A percentile compares a stretch with the other conserved stretches of the same genome.
Conservation (phyloP, 2,888 invertebrate species). For the Azorinus chamasolen region DNA sequence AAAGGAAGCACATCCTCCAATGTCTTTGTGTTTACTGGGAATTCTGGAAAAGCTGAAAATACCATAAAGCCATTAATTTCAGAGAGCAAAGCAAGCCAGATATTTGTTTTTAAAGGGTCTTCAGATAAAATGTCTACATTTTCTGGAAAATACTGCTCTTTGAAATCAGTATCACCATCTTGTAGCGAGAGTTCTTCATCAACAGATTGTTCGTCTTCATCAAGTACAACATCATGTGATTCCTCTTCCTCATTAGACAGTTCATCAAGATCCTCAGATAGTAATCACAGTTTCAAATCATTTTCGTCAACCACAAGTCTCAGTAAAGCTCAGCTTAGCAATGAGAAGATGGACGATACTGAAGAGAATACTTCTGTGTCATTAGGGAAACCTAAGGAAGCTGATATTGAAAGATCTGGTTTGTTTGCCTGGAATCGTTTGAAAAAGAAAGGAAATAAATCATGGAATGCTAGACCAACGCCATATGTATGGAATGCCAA, state of each 20-base stretch:
- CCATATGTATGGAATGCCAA: no score
- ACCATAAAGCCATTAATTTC: not conserved
- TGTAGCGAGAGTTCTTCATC: slow-evolving; percentile 8
- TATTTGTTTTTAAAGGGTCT: not conserved
- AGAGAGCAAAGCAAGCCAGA: not conserved
- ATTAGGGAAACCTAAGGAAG: no score
- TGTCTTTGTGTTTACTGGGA: no score
- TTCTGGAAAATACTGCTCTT: not conserved
- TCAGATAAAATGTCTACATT: not conserved
- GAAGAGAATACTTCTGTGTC: no score
- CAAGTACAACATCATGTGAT: slow-evolving; percentile 20
- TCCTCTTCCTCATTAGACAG: not conserved
- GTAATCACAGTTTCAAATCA: slow-evolving; percentile 5
- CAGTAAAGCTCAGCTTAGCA: no score
- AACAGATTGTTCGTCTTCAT: slow-evolving; percentile 3
- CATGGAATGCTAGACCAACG: slow-evolving; percentile 33
- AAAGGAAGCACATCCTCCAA: no score
- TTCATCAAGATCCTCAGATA: slow-evolving; percentile 18
- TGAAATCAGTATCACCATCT: slow-evolving; percentile 4
- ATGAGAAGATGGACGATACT: no score
- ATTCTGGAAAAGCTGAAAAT: no score
- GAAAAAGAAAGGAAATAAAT: slow-evolving; percentile 26
- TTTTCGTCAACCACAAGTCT: not conserved
- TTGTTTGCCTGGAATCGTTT: slow-evolving; percentile 3
- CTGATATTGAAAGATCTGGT: no score